Evolutionary conservation across 2,888 invertebrate genomes (phyloP), one percentile per base, ranked within the genome.

Genomic region (Drosophila rellima): DNA sequence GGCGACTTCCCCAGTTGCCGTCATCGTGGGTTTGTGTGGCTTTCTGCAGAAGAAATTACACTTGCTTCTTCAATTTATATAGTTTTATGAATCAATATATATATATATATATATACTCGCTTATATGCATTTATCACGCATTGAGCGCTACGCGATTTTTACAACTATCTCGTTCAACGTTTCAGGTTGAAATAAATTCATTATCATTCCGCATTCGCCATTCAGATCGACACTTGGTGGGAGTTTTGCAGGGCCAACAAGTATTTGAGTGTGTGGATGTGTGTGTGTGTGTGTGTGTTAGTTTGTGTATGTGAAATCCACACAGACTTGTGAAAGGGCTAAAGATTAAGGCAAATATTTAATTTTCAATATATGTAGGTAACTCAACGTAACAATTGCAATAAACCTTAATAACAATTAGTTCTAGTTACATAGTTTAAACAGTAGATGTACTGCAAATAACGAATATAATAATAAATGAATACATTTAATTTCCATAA

Each of bases 141-240:
- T 51, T 13, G 18, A 50, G 57, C 68, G 64, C 68, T 63, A 47
- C 50, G 74, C 75, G 66, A 63, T 57, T 74, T 86, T 83, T 80
- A 83, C 90, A 78, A 89, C 87, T 84, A 76, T 61, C 88, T 89
- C 90, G 90, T 80, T 89, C 82, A 62, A 73, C 88, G 90, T 83
- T 89, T 87, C 87, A 63, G 88, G 75, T 66, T 70, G 88, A 82
- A 87, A 90, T 87, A 90, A 87, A 87, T 80, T 90, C 82, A 89
- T 85, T 90, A 80, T 70, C 70, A 72, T 55, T 63, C 42, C 48
- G 17, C 65, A 60, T 47, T 60, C 50, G 51, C 80, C 45, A 66
- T 61, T 55, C 67, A 60, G 68, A 60, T 73, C 74, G 68, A 60
- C 65, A 66, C 59, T 63, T 51, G 56, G 54, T 72, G 83, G 82